These are phyloP conservation scores for Macropodus opercularis DNA, from an alignment of 2,797 vertebrate species.

Conservation along the genomic window DNA sequence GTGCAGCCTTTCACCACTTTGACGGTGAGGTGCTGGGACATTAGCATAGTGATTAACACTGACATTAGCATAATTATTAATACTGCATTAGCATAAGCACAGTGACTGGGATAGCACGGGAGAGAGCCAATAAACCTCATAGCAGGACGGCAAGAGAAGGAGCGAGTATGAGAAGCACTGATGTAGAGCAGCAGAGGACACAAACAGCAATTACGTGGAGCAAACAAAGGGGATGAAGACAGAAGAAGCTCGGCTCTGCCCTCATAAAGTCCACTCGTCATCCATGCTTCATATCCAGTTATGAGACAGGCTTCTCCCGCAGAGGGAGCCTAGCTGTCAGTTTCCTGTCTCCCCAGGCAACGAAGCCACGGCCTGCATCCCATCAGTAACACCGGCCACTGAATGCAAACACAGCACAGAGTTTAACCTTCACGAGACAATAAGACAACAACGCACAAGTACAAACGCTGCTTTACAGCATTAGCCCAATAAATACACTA, in stretches of 20 bases:
- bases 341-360: neutral
- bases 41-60: conserved; percentile 59
- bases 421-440: too few species aligned
- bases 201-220: neutral
- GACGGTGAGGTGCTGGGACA: conserved; percentile 44
- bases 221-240: conserved; percentile 10
- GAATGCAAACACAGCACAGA: neutral
- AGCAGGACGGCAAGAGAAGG: neutral
- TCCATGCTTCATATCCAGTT: neutral
- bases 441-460: too few species aligned
- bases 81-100: conserved; percentile 55
- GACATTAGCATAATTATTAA: conserved; percentile 59
- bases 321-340: conserved; percentile 26
- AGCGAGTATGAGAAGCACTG: neutral
- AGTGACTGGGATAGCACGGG: conserved; percentile 19
- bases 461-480: too few species aligned
- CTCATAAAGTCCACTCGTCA: conserved; percentile 1
- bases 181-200: neutral
- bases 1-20: conserved; percentile 18
- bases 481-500: too few species aligned
- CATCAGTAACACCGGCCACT: conserved; percentile 1
- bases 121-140: conserved; percentile 17
- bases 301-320: conserved; percentile 7
- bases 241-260: neutral
- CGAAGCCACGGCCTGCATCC: neutral